These are phyloP conservation scores for Melipona quadrifasciata DNA, from an alignment of 1,140 invertebrate genomes.

Conservation along the genomic window DNA sequence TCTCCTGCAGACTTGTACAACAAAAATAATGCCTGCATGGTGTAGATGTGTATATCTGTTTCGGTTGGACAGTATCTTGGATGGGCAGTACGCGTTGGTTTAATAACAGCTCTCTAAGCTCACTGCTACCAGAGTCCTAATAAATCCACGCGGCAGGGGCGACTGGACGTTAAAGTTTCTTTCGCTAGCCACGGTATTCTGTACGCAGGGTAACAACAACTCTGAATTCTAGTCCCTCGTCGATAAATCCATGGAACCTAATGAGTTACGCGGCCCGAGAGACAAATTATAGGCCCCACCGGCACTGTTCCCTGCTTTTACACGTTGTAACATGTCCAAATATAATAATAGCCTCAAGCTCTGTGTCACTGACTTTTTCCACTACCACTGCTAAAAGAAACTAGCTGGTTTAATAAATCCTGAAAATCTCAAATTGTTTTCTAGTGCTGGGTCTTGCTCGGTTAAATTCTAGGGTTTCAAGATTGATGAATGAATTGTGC, in stretches of 20 bases:
- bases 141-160: slow-evolving; percentile 23
- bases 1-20: not conserved
- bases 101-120: slow-evolving; percentile 15
- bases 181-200: not conserved
- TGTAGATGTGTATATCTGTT: not conserved
- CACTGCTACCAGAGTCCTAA: slow-evolving; percentile 15
- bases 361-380: not conserved
- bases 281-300: not conserved
- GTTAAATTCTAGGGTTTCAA: not conserved
- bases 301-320: not conserved
- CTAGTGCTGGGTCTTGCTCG: not conserved
- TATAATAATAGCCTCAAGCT: too few species aligned
- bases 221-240: slow-evolving; percentile 2
- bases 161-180: not conserved
- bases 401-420: not conserved
- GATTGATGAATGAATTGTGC: not conserved
- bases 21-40: not conserved
- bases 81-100: not conserved
- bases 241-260: slow-evolving; percentile 17
- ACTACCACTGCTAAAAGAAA: not conserved
- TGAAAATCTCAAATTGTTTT: not conserved
- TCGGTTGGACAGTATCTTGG: not conserved
- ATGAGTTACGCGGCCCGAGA: not conserved
- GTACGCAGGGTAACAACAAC: not conserved
- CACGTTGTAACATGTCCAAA: not conserved